Evolutionary conservation across 2,888 invertebrate species (phyloP), one percentile per base, ranked within the genome.

Genomic region (Ecliptopera silaceata): DNA sequence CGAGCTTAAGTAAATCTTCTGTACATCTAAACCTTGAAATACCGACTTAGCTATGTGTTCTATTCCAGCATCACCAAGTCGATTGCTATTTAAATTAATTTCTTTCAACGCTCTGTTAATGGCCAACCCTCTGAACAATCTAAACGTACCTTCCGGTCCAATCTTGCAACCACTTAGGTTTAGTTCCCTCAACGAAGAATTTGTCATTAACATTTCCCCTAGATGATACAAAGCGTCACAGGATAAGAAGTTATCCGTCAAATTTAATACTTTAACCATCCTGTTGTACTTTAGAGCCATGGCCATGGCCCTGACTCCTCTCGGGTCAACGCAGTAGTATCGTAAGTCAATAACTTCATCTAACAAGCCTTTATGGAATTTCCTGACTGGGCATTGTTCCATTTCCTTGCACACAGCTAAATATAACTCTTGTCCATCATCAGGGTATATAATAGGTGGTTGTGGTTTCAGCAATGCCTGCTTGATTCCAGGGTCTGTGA

Each of bases 391-490:
- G 26, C 70, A 71, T 47, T 75, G 75, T 1, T 77, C 66, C 80
- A 84, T 88, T 61, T 84, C 78, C 31, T 80, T 67, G 54, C 90
- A 89, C 0, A 75, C 4, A 12, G 66, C 75, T 50, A 88, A 46
- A 56, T 90, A 90, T 26, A 80, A 51, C 1, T 79, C 78, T 61
- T 86, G 86, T 0, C 88, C 90, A 44, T 90, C 86, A 20, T 78
- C 77, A 6, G 82, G 50, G 55, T 83, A 88, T 12, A 61, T 59
- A 0, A 76, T 15, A 20, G 56, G 52, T 3, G 61, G 53, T 63
- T 75, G 72, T 8, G 83, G 76, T 18, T 67, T 56, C 0, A 80
- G 50, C 20, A 90, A 65, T 1, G 88, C 87, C 1, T 69, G 54
- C 10, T 66, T 47, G 22, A 89, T 82, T 0, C 88, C 88, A 38